These are phyloP conservation scores for Listronotus bonariensis DNA, from an alignment of 1,140 invertebrate genomes.

Conservation along the genomic window DNA sequence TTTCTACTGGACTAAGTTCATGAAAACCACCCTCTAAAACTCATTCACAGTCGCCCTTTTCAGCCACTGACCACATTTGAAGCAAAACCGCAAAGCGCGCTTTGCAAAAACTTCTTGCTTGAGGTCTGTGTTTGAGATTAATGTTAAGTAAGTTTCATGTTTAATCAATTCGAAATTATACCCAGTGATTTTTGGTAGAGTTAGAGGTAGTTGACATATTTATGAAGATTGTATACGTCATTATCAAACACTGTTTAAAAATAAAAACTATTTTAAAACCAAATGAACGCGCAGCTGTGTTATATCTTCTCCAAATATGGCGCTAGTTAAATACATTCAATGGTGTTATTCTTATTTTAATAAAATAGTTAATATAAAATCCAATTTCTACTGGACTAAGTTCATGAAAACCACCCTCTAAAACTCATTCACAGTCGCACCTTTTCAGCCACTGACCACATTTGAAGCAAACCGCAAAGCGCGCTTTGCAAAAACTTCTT, in stretches of 20 bases:
- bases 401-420: background rate
- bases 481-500: slow-evolving; percentile 31
- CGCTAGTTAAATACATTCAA: no score
- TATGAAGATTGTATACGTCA: no score
- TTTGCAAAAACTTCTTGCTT: slow-evolving; percentile 31
- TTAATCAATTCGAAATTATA: slow-evolving; percentile 47
- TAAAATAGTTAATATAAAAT: background rate
- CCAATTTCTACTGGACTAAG: slow-evolving; percentile 12
- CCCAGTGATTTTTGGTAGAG: slow-evolving; percentile 55
- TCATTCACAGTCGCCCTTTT: slow-evolving; percentile 5
- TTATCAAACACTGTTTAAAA: no score
- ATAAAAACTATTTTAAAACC: no score
- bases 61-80: slow-evolving; percentile 34
- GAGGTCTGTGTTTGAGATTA: slow-evolving; percentile 21
- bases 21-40: background rate
- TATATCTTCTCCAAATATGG: no score
- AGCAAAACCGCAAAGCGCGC: slow-evolving; percentile 24
- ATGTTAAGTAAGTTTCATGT: slow-evolving; percentile 17
- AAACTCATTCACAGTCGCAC: slow-evolving; percentile 8
- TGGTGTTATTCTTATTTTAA: no score
- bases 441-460: slow-evolving; percentile 30
- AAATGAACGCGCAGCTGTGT: no score
- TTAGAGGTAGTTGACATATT: no score
- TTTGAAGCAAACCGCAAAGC: slow-evolving; percentile 27
- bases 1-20: slow-evolving; percentile 9